phyloP scores from a whole-genome alignment of 1,140 invertebrate species.

The Nephotettix cincticeps region DNA sequence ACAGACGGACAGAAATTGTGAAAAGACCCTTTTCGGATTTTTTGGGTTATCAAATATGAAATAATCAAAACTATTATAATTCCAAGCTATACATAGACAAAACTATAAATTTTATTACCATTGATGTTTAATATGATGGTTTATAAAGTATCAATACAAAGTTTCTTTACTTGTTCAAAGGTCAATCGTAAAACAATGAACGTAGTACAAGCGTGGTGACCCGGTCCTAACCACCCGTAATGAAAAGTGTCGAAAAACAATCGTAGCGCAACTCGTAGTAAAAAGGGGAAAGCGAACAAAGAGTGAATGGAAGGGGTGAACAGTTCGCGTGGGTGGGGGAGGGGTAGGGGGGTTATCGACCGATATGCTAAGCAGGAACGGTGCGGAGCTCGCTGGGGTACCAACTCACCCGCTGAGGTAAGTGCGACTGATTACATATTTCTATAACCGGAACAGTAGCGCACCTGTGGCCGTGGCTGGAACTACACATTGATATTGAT shows the following conservation, averaged over 20 bases:
- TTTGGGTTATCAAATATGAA: too few relatives aligned
- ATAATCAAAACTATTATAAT: too few relatives aligned
- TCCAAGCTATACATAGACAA: too few relatives aligned
- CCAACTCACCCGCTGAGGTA: neutral
- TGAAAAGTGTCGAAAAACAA: too few relatives aligned
- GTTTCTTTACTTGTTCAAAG: too few relatives aligned
- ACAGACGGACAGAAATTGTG: too few relatives aligned
- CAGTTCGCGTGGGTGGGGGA: neutral
- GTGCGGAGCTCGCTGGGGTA: neutral
- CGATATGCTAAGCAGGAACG: neutral
- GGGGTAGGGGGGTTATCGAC: neutral
- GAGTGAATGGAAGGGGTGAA: neutral
- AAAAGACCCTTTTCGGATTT: too few relatives aligned
- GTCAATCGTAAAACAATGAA: too few relatives aligned
- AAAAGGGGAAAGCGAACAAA: neutral
- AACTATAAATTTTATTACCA: too few relatives aligned
- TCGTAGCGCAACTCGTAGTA: neutral
- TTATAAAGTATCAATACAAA: too few relatives aligned
- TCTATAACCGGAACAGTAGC: conserved; percentile 7
- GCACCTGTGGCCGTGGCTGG: neutral
- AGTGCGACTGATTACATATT: conserved; percentile 20
- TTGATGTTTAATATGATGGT: too few relatives aligned
- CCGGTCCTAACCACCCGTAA: neutral
- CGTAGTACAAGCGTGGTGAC: neutral
- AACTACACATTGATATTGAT: conserved; percentile 1